phyloP scores from a whole-genome alignment of 2,113 vertebrate species.

The Mellivora capensis region DNA sequence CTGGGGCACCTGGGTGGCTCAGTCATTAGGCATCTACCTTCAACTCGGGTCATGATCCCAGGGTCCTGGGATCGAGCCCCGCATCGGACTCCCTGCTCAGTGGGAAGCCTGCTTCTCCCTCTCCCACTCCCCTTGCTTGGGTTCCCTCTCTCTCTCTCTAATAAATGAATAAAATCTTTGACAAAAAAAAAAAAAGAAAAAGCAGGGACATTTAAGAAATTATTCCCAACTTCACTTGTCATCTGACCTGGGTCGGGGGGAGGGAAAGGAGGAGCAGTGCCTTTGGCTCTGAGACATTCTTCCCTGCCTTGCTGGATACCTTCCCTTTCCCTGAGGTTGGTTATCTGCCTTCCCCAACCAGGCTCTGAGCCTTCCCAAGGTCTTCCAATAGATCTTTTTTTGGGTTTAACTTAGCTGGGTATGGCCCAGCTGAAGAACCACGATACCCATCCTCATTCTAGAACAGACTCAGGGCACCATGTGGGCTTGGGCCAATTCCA shows the following conservation, averaged over 20 bases:
- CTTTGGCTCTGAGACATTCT: background rate
- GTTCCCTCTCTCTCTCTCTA: too few relatives aligned
- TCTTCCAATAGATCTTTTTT: background rate
- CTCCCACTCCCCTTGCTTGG: too few relatives aligned
- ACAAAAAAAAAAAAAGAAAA: background rate
- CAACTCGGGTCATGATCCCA: too few relatives aligned
- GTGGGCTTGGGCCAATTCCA: background rate
- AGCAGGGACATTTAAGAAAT: background rate
- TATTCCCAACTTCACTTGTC: background rate
- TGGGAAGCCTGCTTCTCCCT: too few relatives aligned
- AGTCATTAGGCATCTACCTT: too few relatives aligned
- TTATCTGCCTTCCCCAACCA: background rate
- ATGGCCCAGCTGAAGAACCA: background rate
- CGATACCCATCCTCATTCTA: background rate
- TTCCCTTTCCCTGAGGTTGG: background rate
- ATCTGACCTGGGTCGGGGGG: rapidly evolving
- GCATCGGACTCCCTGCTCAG: too few relatives aligned
- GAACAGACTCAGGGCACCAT: background rate
- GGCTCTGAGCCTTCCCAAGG: background rate
- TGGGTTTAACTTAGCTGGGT: background rate
- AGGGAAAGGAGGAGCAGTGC: background rate
- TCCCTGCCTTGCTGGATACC: background rate
- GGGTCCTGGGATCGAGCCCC: too few relatives aligned
- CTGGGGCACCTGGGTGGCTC: background rate
- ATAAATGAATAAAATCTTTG: too few relatives aligned